Base-by-base conservation (phyloP, 2,113 vertebrate genomes). In the Anolis sagrei region DNA sequence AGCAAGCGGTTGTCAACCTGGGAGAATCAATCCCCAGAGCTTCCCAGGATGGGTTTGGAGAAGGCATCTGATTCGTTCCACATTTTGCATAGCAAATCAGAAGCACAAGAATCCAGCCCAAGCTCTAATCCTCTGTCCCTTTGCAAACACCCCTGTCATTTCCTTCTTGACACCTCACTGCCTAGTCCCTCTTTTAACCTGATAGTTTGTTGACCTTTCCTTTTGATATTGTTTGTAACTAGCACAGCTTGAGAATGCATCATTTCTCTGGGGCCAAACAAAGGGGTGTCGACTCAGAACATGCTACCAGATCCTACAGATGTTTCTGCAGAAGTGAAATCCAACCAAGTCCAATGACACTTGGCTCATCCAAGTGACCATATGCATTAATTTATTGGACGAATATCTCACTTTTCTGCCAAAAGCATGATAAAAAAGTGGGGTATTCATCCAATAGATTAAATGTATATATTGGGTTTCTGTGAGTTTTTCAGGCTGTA, bases 191-290 rank as follows among this genome's bases (percentile, higher is more conserved):
- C 9, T 49, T 74, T 77, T 32, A 69, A n/a, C 32, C 87, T 51
- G 66, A 64, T 82, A 49, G 83, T 39, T 76, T 84, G 58, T 74
- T 74, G 85, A 78, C 34, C 58, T 23, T 74, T 32, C 34, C 61
- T 76, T 75, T 27, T n/a, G 19, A 58, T 11, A 19, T 62, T 74
- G 7, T 58, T 18, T 78, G 48, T 75, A 49, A 18, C 13, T 5
- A 32, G 70, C 61, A 51, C 76, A 78, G 76, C 70, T 80, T 64
- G n/a, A 19, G 32, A 51, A 74, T 48, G n/a, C 61, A 80, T 79
- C 25, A 79, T 18, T 68, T 11, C 25, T 9, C 72, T 58, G 18
- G 21, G 4, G 44, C 11, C 32, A 51, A 74, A 29, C 16, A 18
- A 82, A 73, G 18, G 16, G 21, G 76, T n/a, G 16, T 6, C n/a